phyloP scores from a whole-genome alignment of 2,888 invertebrate genomes.

The Xestoiulus laeticollis region DNA sequence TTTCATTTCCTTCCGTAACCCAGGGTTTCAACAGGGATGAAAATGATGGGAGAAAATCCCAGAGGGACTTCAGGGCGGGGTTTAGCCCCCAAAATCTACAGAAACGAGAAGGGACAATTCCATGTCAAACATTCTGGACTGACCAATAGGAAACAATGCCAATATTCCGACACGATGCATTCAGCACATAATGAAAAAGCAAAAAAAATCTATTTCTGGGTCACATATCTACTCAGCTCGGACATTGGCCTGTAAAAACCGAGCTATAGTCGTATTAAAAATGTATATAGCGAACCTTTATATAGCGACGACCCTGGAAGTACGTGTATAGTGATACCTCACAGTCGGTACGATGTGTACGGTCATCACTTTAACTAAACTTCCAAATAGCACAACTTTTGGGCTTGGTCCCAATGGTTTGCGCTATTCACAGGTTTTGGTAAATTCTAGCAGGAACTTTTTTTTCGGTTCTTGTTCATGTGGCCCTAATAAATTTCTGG shows the following conservation, averaged over 20 bases:
- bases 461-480: too few relatives aligned
- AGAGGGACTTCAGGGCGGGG: neutral
- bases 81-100: neutral
- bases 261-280: too few relatives aligned
- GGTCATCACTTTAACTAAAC: too few relatives aligned
- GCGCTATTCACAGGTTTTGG: too few relatives aligned
- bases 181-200: neutral
- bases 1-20: neutral
- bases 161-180: neutral
- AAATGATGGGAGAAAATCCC: neutral
- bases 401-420: too few relatives aligned
- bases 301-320: too few relatives aligned
- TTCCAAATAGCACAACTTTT: too few relatives aligned
- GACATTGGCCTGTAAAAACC: neutral
- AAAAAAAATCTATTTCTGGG: neutral
- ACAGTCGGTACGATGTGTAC: too few relatives aligned
- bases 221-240: neutral
- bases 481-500: too few relatives aligned
- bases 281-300: too few relatives aligned
- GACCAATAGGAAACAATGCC: neutral
- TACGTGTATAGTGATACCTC: too few relatives aligned
- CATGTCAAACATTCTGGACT: neutral
- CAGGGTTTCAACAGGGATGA: neutral
- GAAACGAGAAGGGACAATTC: neutral
- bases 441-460: too few relatives aligned